Evolutionary conservation across 2,888 invertebrate genomes (phyloP).

Genomic region (Meteorus cinctellus): DNA sequence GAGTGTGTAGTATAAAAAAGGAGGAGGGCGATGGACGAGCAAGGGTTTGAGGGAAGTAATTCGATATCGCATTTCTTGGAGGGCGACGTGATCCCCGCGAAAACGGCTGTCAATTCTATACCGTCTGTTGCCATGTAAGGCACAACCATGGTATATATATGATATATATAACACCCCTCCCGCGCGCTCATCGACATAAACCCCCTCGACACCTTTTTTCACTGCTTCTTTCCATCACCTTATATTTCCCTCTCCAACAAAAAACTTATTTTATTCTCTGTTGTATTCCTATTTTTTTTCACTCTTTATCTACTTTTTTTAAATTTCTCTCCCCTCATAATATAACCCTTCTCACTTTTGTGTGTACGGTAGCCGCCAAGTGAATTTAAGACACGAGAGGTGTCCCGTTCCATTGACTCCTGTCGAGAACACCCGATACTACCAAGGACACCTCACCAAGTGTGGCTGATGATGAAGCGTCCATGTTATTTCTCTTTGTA

Average conservation of each 20-base stretch:
- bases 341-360: conserved; percentile 48
- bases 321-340: conserved; percentile 30
- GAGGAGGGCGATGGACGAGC: conserved; percentile 1
- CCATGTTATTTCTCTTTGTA: conserved; percentile 3
- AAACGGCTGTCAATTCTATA: conserved; percentile 52
- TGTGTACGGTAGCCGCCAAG: conserved; percentile 50
- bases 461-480: conserved; percentile 21
- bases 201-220: conserved; percentile 50
- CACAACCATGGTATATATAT: neutral
- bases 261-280: neutral
- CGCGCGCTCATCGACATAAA: conserved; percentile 45
- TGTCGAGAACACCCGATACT: conserved; percentile 53
- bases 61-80: conserved; percentile 56
- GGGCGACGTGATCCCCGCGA: conserved; percentile 49
- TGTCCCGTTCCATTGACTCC: conserved; percentile 54
- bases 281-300: no score
- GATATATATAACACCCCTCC: neutral
- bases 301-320: neutral
- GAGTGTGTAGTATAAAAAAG: neutral
- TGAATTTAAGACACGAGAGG: conserved; percentile 42
- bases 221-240: conserved; percentile 41
- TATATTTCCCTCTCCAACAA: neutral
- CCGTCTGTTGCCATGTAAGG: conserved; percentile 31
- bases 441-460: conserved; percentile 54
- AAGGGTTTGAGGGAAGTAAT: conserved; percentile 52